These are phyloP conservation scores for Styela plicata DNA, from an alignment of 23 tunicate genomes.

Conservation along the genomic window DNA sequence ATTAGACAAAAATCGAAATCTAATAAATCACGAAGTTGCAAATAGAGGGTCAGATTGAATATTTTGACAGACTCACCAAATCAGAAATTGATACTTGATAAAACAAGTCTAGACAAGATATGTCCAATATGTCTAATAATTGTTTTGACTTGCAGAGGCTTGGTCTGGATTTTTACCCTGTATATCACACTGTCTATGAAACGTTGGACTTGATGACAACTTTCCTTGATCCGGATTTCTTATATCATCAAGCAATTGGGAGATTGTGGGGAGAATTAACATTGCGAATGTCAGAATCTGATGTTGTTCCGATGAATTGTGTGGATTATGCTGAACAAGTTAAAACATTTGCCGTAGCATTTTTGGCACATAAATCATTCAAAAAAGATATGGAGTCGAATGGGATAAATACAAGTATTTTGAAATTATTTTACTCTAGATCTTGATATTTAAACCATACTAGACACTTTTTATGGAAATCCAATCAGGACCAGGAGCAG, in stretches of 20 bases:
- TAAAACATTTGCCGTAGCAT: conserved; percentile 5
- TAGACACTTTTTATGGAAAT: not conserved
- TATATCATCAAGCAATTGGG: conserved; percentile 49
- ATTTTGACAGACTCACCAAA: too few species aligned
- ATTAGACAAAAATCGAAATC: too few species aligned
- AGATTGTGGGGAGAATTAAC: conserved; percentile 52
- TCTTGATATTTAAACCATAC: conserved; percentile 2
- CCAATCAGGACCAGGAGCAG: too few species aligned
- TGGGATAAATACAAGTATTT: conserved; percentile 20
- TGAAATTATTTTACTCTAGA: not conserved
- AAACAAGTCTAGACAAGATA: too few species aligned
- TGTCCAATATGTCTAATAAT: too few species aligned
- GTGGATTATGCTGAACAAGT: conserved; percentile 35
- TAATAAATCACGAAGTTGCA: too few species aligned
- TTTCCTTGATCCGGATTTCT: conserved; percentile 58
- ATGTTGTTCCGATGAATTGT: conserved; percentile 52
- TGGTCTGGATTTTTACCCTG: conserved; percentile 56
- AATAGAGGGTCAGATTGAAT: too few species aligned
- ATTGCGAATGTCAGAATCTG: conserved; percentile 41
- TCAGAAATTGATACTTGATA: too few species aligned
- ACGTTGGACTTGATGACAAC: conserved; percentile 52
- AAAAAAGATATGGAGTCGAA: conserved; percentile 36
- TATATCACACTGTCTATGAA: conserved; percentile 80
- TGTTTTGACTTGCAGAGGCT: conserved; percentile 24
- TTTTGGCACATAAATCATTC: conserved; percentile 3